Conservation (phyloP, 2,113 vertebrate species). For the Nerophis lumbriciformis region DNA sequence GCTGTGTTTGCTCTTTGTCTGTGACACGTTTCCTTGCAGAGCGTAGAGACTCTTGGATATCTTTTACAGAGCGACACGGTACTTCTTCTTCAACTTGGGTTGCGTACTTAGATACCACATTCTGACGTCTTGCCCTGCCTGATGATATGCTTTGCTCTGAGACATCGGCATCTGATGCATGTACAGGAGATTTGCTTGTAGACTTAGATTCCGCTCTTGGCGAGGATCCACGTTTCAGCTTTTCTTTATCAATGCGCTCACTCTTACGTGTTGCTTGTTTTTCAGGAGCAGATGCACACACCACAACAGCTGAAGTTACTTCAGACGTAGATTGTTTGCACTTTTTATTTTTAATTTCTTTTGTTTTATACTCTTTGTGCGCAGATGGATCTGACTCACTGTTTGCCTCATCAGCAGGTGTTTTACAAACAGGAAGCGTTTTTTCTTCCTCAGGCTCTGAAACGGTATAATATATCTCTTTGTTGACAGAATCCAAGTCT, state of each 20-base stretch:
- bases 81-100: constrained; percentile 83
- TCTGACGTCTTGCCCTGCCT: constrained; percentile 83
- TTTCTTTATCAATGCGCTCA: constrained; percentile 93
- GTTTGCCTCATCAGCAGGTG: constrained; percentile 65
- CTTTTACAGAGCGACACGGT: constrained; percentile 74
- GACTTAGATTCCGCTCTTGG: constrained; percentile 86
- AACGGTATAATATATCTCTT: constrained; percentile 45
- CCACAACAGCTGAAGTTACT: constrained; percentile 53
- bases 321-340: constrained; percentile 71
- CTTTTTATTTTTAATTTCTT: constrained; percentile 83
- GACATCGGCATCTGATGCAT: constrained; percentile 74
- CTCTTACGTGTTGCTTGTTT: constrained; percentile 92
- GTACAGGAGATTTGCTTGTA: constrained; percentile 82
- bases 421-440: constrained; percentile 53
- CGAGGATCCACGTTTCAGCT: constrained; percentile 85
- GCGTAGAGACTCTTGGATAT: constrained; percentile 77
- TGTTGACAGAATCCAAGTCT: constrained; percentile 66
- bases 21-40: constrained; percentile 79
- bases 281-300: constrained; percentile 61
- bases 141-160: constrained; percentile 80
- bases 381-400: constrained; percentile 65
- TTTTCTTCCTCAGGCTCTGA: constrained; percentile 58
- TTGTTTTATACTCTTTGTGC: constrained; percentile 68
- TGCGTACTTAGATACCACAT: constrained; percentile 90
- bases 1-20: constrained; percentile 75